A percentile compares a stretch with the other conserved stretches of the same genome.
Evolutionary conservation across 2,797 vertebrate genomes (phyloP).

Genomic region (Euthynnus affinis): DNA sequence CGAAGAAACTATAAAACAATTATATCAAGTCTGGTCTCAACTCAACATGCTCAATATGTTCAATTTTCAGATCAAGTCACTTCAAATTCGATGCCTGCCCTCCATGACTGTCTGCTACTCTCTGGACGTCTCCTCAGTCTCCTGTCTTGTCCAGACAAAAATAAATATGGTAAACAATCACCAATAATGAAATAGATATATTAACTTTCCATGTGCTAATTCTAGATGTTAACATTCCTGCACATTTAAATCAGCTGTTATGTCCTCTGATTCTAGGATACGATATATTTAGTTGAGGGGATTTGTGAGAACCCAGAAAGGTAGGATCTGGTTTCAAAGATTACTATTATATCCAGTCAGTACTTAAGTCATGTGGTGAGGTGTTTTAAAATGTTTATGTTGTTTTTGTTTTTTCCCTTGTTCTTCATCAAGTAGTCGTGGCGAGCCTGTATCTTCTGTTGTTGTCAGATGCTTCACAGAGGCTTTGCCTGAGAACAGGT

Average conservation of each 20-base stretch:
- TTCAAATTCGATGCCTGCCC: slow-evolving; percentile 91
- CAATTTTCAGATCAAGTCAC: slow-evolving; percentile 86
- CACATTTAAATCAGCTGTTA: background rate
- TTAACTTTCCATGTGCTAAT: background rate
- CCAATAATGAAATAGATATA: background rate
- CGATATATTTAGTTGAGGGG: slow-evolving; percentile 94
- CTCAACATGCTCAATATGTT: background rate
- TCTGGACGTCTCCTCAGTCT: slow-evolving; percentile 90
- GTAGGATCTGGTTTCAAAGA: slow-evolving; percentile 72
- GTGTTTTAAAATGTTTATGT: background rate
- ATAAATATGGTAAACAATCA: slow-evolving; percentile 83
- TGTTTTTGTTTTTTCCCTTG: background rate
- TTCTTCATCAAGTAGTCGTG: slow-evolving; percentile 65
- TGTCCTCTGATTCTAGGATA: slow-evolving; percentile 86
- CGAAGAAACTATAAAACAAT: background rate
- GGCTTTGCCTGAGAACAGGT: slow-evolving; percentile 98
- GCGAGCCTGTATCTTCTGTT: slow-evolving; percentile 83
- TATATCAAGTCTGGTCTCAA: slow-evolving; percentile 1
- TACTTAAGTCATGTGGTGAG: background rate
- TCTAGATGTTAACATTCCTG: slow-evolving; percentile 3
- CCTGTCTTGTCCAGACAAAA: slow-evolving; percentile 90
- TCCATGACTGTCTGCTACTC: slow-evolving; percentile 91
- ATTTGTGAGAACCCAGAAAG: slow-evolving; percentile 85
- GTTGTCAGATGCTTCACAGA: slow-evolving; percentile 96
- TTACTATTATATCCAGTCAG: slow-evolving; percentile 9